Evolutionary conservation across 2,888 invertebrate genomes (phyloP).

Genomic region (Cactoblastis cactorum): DNA sequence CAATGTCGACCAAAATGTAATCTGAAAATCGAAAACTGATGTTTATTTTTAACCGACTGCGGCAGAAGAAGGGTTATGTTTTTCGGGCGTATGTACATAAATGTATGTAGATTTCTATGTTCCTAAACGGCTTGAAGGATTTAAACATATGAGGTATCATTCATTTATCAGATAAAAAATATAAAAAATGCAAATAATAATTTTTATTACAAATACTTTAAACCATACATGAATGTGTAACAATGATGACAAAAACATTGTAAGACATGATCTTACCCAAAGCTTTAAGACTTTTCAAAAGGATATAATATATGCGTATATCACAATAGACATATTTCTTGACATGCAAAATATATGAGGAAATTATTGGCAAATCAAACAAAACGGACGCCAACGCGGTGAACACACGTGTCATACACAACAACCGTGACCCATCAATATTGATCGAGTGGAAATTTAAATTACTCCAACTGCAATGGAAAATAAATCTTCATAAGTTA

Average conservation of each 20-base stretch:
- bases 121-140: no score
- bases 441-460: constrained; percentile 32
- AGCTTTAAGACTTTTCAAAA: neutral
- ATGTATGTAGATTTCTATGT: no score
- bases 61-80: no score
- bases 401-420: constrained; percentile 19
- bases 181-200: no score
- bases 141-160: no score
- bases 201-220: no score
- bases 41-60: no score
- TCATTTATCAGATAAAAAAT: no score
- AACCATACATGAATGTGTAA: neutral
- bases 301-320: neutral
- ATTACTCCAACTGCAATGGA: constrained; percentile 5
- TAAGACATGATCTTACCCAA: neutral
- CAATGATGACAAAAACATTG: neutral
- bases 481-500: constrained; percentile 14
- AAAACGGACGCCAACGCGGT: neutral
- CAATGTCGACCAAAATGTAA: no score
- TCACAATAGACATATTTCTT: neutral
- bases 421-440: constrained; percentile 36
- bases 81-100: no score
- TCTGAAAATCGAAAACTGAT: no score
- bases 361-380: constrained; percentile 9
- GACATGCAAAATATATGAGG: constrained; percentile 1